Evolutionary conservation across 2,888 invertebrate species (phyloP).

Genomic region (Aphidoletes aphidimyza): DNA sequence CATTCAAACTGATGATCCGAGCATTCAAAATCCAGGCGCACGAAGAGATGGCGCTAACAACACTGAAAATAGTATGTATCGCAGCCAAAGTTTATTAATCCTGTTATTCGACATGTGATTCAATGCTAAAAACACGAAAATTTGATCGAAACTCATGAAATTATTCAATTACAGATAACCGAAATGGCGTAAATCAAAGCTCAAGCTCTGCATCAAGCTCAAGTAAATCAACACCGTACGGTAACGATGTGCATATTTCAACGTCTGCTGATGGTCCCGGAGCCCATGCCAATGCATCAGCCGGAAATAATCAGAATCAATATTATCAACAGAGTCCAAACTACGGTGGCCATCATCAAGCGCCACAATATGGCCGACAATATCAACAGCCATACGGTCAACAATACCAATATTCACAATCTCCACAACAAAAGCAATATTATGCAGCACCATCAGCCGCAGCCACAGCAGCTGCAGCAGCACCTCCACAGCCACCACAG

Average conservation of each 20-base stretch:
- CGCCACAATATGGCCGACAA: slow-evolving; percentile 55
- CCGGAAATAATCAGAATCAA: slow-evolving; percentile 53
- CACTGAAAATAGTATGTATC: background rate
- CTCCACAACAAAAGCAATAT: background rate
- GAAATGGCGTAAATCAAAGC: slow-evolving; percentile 13
- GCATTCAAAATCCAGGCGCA: background rate
- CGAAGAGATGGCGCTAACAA: background rate
- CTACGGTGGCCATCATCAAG: slow-evolving; percentile 55
- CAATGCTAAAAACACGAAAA: background rate
- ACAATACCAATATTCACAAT: slow-evolving; percentile 1
- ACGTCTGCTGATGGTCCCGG: slow-evolving; percentile 31
- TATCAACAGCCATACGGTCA: slow-evolving; percentile 55
- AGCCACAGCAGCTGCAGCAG: slow-evolving; percentile 55
- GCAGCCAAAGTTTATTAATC: background rate
- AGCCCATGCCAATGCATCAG: slow-evolving; percentile 17
- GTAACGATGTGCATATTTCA: background rate
- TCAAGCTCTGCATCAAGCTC: background rate
- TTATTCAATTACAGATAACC: background rate
- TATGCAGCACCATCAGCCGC: background rate
- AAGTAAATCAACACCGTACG: slow-evolving; percentile 9
- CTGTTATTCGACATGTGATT: too few relatives aligned
- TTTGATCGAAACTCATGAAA: background rate
- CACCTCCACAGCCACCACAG: background rate
- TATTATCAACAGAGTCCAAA: slow-evolving; percentile 50
- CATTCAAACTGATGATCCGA: slow-evolving; percentile 65